Evolutionary conservation across 2,797 vertebrate species (phyloP).

Genomic region (Sebastolobus alascanus): DNA sequence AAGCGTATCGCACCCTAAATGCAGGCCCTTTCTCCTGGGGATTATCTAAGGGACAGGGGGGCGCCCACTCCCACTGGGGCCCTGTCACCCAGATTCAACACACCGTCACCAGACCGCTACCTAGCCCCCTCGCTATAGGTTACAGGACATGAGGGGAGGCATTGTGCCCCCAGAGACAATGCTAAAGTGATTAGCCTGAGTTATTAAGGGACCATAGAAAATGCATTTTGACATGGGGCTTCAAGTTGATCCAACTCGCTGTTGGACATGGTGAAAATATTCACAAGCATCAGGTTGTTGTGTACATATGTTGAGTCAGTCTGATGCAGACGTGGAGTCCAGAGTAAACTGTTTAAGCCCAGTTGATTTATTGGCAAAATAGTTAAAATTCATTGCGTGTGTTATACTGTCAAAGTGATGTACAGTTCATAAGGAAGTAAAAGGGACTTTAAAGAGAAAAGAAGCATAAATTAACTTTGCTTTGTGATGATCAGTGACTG

Average conservation of each 20-base stretch:
- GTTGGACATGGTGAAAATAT: constrained; percentile 57
- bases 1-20: constrained; percentile 84
- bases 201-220: constrained; percentile 73
- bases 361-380: constrained; percentile 20
- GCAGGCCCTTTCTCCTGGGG: constrained; percentile 81
- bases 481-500: background rate
- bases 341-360: background rate
- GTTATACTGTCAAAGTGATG: background rate
- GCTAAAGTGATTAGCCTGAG: constrained; percentile 75
- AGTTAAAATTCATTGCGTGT: constrained; percentile 17
- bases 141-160: constrained; percentile 61
- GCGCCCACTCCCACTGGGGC: constrained; percentile 67
- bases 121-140: constrained; percentile 43
- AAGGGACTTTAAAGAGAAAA: background rate
- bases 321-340: background rate
- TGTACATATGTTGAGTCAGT: constrained; percentile 22
- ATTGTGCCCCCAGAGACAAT: constrained; percentile 72
- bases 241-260: constrained; percentile 54
- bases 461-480: background rate
- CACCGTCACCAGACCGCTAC: constrained; percentile 64
- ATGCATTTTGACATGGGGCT: constrained; percentile 72
- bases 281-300: constrained; percentile 50
- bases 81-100: constrained; percentile 86
- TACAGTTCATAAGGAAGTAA: background rate
- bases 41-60: constrained; percentile 78